These are phyloP conservation scores for Puntigrus tetrazona DNA, from an alignment of 2,113 vertebrate genomes.

Conservation along the genomic window DNA sequence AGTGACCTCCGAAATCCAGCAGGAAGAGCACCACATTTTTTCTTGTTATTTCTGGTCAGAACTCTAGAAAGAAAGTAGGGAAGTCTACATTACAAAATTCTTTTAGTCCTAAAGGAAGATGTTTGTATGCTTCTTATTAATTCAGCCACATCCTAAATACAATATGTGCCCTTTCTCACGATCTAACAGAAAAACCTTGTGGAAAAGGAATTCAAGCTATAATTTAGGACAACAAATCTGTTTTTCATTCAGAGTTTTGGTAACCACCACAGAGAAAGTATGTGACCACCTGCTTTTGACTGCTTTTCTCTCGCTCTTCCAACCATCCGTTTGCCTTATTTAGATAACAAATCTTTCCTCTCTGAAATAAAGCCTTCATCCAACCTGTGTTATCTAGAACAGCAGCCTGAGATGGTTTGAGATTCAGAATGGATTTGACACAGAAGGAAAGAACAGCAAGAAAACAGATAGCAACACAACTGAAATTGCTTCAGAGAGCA, in stretches of 20 bases:
- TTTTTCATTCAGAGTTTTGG: constrained; percentile 11
- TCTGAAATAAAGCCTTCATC: constrained; percentile 32
- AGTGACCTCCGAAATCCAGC: not conserved
- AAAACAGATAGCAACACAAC: constrained; percentile 50
- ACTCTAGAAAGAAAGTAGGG: not conserved
- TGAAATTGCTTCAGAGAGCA: constrained; percentile 52
- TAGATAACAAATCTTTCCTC: constrained; percentile 31
- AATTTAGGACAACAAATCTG: constrained; percentile 22
- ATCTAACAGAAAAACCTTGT: constrained; percentile 4
- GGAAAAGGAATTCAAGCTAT: constrained; percentile 2
- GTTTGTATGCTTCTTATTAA: not conserved
- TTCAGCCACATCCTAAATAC: constrained; percentile 6
- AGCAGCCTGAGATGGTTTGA: constrained; percentile 41
- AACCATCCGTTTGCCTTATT: not conserved
- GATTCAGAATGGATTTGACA: constrained; percentile 44
- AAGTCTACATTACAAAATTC: constrained; percentile 1
- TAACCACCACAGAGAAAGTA: constrained; percentile 2
- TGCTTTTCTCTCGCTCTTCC: constrained; percentile 2
- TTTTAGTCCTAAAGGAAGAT: not conserved
- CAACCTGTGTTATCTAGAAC: constrained; percentile 19
- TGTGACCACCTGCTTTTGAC: not conserved
- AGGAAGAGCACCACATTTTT: not conserved
- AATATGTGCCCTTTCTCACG: constrained; percentile 12
- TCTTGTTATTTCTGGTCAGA: constrained; percentile 25
- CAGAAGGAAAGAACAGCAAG: constrained; percentile 39